Evolutionary conservation across 2,113 vertebrate species (phyloP), one percentile per base, ranked within the genome.

Genomic region (Hyperoodon ampullatus): DNA sequence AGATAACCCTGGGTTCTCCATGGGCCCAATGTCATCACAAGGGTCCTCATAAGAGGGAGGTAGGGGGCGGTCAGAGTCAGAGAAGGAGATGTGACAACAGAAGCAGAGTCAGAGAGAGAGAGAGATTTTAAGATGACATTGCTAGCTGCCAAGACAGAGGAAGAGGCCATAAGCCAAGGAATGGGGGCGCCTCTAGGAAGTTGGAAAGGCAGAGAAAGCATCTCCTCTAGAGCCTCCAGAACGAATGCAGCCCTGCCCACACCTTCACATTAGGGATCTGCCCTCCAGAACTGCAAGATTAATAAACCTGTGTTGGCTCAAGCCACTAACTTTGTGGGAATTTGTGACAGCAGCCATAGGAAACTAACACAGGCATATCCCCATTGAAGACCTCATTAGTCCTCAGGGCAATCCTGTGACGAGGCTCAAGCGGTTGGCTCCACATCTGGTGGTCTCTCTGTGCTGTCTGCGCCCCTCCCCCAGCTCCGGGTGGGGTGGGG

Each of bases 361-460:
- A 18, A 55, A 28, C 14, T 1, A 4, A 21, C n/a, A 18, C 8
- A 50, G 55, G 5, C 55, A 11, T 1, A 33, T 2, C 44, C 90
- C 18, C 68, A 9, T 0, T 1, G 58, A 2, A 2, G 33, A 35
- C 1, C 16, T 61, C 18, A 0, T 30, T 6, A 3, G n/a, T 11
- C 81, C 81, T 44, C 14, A 6, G 55, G 28, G 91, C 33, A 14
- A 1, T 11, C 24, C 44, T 8, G 44, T 1, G n/a, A 42, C 2
- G 8, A 24, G n/a, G 19, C n/a, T 53, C 53, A 18, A 6, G 26
- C 8, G n/a, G 12, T 4, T 1, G 66, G 42, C 33, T 60, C 68
- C 42, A 23, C 4, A 30, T 8, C 68, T 0, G 1, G 24, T 7
- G 68, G 42, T 39, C 66, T 33, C 42, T 5, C 24, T 3, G 0